Conservation (phyloP, 1,140 invertebrate species). For the Diorhabda sublineata region DNA sequence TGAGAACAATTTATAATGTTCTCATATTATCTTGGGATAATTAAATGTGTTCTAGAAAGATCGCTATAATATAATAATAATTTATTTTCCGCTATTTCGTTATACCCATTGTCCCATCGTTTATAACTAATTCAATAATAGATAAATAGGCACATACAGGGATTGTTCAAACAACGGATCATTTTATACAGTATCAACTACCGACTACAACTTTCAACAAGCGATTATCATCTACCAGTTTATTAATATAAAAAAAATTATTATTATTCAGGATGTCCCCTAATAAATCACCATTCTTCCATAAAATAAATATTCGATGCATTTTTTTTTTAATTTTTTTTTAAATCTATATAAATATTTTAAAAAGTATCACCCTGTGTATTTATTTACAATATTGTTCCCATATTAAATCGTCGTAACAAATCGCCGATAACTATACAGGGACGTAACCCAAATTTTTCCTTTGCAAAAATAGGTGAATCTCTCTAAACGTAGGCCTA, state of each 20-base stretch:
- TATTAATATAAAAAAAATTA: neutral
- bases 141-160: no score
- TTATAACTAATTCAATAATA: no score
- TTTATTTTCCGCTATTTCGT: no score
- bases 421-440: slow-evolving; percentile 44
- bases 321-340: slow-evolving; percentile 25
- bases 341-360: slow-evolving; percentile 23
- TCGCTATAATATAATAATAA: no score
- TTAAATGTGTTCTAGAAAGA: no score
- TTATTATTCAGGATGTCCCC: slow-evolving; percentile 14
- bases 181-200: no score
- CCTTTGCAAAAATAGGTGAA: slow-evolving; percentile 74
- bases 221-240: no score
- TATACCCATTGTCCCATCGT: no score
- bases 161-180: no score
- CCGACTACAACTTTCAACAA: no score
- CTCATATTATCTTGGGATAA: no score
- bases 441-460: slow-evolving; percentile 74
- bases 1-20: no score
- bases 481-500: slow-evolving; percentile 74
- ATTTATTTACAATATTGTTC: slow-evolving; percentile 43
- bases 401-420: slow-evolving; percentile 32
- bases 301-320: slow-evolving; percentile 11
- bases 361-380: slow-evolving; percentile 43
- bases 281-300: slow-evolving; percentile 16